A percentile compares a stretch with the other conserved stretches of the same genome.
Evolutionary conservation across 2,113 vertebrate genomes (phyloP).

Genomic region (Lepus timidus): DNA sequence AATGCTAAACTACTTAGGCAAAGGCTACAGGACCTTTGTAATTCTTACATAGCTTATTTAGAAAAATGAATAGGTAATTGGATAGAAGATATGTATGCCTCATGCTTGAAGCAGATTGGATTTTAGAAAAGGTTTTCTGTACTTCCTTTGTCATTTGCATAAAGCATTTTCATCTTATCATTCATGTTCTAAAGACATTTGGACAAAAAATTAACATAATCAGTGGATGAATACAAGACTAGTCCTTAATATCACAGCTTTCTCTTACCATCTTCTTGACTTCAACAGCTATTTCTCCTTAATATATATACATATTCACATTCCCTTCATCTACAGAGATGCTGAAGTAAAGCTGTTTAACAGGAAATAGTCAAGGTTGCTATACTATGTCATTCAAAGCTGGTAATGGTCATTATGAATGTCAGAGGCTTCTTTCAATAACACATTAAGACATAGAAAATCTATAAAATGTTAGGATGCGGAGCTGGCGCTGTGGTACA

Average conservation of each 20-base stretch:
- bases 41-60: conserved; percentile 4
- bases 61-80: conserved; percentile 3
- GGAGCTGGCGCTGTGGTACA: too few species aligned
- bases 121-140: conserved; percentile 8
- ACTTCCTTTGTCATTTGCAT: not conserved
- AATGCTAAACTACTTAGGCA: not conserved
- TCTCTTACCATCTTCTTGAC: not conserved
- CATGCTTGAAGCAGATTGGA: not conserved
- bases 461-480: not conserved
- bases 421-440: not conserved
- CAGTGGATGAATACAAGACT: not conserved
- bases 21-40: conserved; percentile 3
- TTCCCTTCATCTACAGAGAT: not conserved
- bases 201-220: conserved; percentile 24
- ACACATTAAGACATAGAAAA: not conserved
- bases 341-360: not conserved
- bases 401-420: not conserved
- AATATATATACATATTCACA: not conserved
- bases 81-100: not conserved
- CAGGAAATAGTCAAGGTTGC: not conserved
- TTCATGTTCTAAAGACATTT: not conserved
- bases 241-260: conserved; percentile 5
- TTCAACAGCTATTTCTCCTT: not conserved
- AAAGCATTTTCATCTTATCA: conserved; percentile 12
- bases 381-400: not conserved